phyloP scores from a whole-genome alignment of 1,140 invertebrate genomes.

The Nephila pilipes region DNA sequence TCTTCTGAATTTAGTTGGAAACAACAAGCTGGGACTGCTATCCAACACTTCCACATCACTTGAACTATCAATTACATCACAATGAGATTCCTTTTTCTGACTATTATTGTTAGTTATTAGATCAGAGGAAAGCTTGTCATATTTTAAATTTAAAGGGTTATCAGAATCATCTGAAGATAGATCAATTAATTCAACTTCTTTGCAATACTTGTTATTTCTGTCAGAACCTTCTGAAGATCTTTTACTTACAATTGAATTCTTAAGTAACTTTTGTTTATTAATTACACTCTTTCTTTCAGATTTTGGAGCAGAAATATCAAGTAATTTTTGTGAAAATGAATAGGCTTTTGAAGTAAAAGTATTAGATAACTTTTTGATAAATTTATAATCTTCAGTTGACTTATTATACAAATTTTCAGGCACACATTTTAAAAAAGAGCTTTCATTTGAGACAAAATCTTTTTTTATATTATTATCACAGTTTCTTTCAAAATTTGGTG shows the following conservation, averaged over 20 bases:
- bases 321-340: background rate
- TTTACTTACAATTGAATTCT: background rate
- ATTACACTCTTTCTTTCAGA: background rate
- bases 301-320: conserved; percentile 25
- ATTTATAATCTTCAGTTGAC: background rate
- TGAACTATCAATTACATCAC: background rate
- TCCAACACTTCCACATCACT: conserved; percentile 45
- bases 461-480: background rate
- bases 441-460: background rate
- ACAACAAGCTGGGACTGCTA: conserved; percentile 38
- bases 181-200: conserved; percentile 31
- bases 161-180: conserved; percentile 51
- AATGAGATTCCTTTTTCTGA: background rate
- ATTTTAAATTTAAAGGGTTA: background rate
- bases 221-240: background rate
- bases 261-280: background rate
- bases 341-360: background rate
- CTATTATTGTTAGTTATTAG: background rate
- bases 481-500: background rate
- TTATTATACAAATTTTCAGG: background rate
- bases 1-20: background rate
- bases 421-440: background rate
- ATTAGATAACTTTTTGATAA: background rate
- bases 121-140: background rate
- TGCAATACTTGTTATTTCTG: background rate